A percentile compares a stretch with the other conserved stretches of the same genome.
Conservation (phyloP, 2,888 invertebrate genomes). For the Arge pagana region DNA sequence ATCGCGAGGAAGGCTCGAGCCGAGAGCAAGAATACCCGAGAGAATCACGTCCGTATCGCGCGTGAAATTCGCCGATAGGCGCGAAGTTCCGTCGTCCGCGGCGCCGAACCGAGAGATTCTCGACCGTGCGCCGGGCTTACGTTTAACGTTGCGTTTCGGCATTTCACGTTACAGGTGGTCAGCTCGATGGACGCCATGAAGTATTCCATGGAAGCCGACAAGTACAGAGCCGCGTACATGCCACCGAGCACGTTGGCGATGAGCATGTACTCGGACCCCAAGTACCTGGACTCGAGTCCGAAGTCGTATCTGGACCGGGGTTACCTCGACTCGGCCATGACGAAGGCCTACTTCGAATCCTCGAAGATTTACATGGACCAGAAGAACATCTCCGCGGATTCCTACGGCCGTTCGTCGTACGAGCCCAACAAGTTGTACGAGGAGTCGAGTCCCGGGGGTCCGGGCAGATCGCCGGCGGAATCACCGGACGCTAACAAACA, state of each 20-base stretch:
- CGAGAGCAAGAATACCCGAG: too few relatives aligned
- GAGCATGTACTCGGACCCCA: conserved; percentile 77
- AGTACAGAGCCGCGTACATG: conserved; percentile 74
- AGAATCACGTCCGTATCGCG: too few relatives aligned
- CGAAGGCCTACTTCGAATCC: conserved; percentile 73
- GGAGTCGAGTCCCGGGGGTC: conserved; percentile 61
- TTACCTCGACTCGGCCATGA: conserved; percentile 73
- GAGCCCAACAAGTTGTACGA: conserved; percentile 67
- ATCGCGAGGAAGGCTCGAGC: too few relatives aligned
- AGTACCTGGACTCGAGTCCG: conserved; percentile 64
- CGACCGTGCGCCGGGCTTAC: too few relatives aligned
- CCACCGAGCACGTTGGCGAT: conserved; percentile 66
- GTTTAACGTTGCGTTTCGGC: too few relatives aligned
- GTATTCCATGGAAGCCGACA: conserved; percentile 77
- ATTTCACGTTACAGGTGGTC: conserved; percentile 67
- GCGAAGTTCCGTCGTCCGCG: too few relatives aligned
- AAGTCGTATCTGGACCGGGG: conserved; percentile 66
- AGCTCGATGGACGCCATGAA: conserved; percentile 80
- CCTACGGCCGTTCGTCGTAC: conserved; percentile 71
- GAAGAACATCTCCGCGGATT: conserved; percentile 62
- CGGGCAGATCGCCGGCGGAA: conserved; percentile 59
- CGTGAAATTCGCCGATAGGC: too few relatives aligned
- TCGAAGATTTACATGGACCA: conserved; percentile 77
- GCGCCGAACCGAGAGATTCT: too few relatives aligned
- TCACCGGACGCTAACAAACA: conserved; percentile 52